These are phyloP conservation scores for Lateolabrax maculatus DNA, from an alignment of 2,797 vertebrate genomes.

Conservation along the genomic window DNA sequence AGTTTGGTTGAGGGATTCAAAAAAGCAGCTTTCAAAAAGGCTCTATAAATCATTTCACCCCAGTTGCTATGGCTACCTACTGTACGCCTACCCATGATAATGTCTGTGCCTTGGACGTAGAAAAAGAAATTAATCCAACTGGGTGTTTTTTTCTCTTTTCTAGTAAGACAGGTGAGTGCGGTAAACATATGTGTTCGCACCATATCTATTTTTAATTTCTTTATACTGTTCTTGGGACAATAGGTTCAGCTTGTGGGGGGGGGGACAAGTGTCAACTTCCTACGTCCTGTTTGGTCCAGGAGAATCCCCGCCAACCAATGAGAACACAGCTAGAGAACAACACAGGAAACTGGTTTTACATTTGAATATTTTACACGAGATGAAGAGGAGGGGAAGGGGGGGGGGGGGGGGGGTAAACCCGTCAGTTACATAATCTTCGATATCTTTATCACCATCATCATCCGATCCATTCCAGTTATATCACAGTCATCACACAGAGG, in stretches of 20 bases:
- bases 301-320: constrained; percentile 47
- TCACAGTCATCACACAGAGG: constrained; percentile 59
- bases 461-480: constrained; percentile 68
- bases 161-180: constrained; percentile 70
- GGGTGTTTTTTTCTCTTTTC: constrained; percentile 56
- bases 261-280: constrained; percentile 53
- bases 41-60: constrained; percentile 52
- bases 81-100: constrained; percentile 77
- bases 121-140: constrained; percentile 58
- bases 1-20: constrained; percentile 56
- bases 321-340: constrained; percentile 67
- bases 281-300: constrained; percentile 65
- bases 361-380: constrained; percentile 70
- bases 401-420: constrained; percentile 13
- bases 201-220: constrained; percentile 42
- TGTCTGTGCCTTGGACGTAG: constrained; percentile 84
- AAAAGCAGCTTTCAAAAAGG: constrained; percentile 65
- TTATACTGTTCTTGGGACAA: constrained; percentile 56
- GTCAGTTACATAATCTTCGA: constrained; percentile 39
- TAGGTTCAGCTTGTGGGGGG: constrained; percentile 14
- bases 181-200: constrained; percentile 64
- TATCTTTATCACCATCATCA: constrained; percentile 55
- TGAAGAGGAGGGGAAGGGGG: constrained; percentile 28
- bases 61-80: constrained; percentile 53
- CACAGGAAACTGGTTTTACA: constrained; percentile 65